Evolutionary conservation across 2,888 invertebrate genomes (phyloP), one percentile per base, ranked within the genome.

Genomic region (Erynnis tages): DNA sequence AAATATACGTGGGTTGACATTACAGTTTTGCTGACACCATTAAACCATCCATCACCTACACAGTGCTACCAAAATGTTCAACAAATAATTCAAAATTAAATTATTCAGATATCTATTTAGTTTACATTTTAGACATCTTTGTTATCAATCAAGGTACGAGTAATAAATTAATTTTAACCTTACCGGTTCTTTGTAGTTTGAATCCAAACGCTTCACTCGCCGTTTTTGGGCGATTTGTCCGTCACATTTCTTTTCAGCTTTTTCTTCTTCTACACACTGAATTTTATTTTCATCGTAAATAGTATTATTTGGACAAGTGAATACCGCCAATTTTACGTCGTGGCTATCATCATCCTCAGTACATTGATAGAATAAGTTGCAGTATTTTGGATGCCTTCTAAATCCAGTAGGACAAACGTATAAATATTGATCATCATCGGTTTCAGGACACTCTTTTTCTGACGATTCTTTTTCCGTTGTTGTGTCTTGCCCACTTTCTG

Each of bases 291-390:
- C 93, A 66, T 95, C 94, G 65, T 93, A 96, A 45, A 95, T 91
- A 0, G 94, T 95, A 54, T 92, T 92, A 59, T 93, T 93, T 7
- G 95, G 95, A 76, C 96, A 96, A 59, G 92, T 92, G 62, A 96
- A 91, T 5, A 93, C 91, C 1, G 94, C 90, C 56, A 96, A 90
- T 71, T 94, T 95, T n/a, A 94, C 82, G 59, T 95, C 93, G 69
- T 93, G 92, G 37, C 83, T 92, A 19, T 92, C 91, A 4, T 91
- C 84, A 53, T 91, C 91, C 61, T 91, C 92, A 11, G 93, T 93
- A 66, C 96, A 96, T 76, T 96, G 96, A 72, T 96, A 96, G 83
- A 96, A 96, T 63, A 95, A 79, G 67, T 95, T 94, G 66, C 96
- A 96, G 69, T 94, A 93, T 72, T 94, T 94, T 0, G 96, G 95